Conservation (phyloP, 1,140 invertebrate species). For the Carposina sasakii region DNA sequence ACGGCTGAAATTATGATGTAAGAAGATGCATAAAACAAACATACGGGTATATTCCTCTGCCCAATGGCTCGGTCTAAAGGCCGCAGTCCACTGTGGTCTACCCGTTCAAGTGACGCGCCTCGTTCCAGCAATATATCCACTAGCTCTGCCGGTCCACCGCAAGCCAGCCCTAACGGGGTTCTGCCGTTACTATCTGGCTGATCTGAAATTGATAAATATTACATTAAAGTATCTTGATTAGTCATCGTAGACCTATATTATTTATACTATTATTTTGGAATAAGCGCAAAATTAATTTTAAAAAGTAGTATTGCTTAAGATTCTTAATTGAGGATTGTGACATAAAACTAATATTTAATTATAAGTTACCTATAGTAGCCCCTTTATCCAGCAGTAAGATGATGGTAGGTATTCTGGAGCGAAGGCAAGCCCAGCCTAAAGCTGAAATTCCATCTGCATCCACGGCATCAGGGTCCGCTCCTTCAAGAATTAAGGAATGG, state of each 20-base stretch:
- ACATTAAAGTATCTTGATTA: too few relatives aligned
- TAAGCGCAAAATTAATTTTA: too few relatives aligned
- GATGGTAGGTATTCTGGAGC: slow-evolving; percentile 85
- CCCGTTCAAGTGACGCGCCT: slow-evolving; percentile 92
- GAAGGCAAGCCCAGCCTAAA: slow-evolving; percentile 91
- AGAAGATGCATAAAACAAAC: slow-evolving; percentile 10
- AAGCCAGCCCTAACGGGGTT: slow-evolving; percentile 92
- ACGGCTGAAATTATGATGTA: too few relatives aligned
- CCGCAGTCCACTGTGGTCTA: slow-evolving; percentile 94
- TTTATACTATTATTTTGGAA: too few relatives aligned
- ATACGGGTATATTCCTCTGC: slow-evolving; percentile 85
- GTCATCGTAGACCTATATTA: too few relatives aligned
- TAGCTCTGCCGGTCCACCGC: slow-evolving; percentile 81
- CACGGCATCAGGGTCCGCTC: slow-evolving; percentile 82
- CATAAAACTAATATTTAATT: too few relatives aligned
- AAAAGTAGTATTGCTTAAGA: too few relatives aligned
- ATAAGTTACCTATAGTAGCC: slow-evolving; percentile 84
- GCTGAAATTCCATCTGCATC: slow-evolving; percentile 93
- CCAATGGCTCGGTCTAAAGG: slow-evolving; percentile 95
- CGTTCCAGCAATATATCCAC: slow-evolving; percentile 88
- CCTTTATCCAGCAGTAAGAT: slow-evolving; percentile 87
- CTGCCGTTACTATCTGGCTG: slow-evolving; percentile 77
- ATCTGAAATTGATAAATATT: slow-evolving; percentile 29
- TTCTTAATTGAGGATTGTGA: too few relatives aligned
- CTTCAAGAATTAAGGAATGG: slow-evolving; percentile 59